phyloP scores from a whole-genome alignment of 1,140 invertebrate species.

The Conopomorpha cramerella region DNA sequence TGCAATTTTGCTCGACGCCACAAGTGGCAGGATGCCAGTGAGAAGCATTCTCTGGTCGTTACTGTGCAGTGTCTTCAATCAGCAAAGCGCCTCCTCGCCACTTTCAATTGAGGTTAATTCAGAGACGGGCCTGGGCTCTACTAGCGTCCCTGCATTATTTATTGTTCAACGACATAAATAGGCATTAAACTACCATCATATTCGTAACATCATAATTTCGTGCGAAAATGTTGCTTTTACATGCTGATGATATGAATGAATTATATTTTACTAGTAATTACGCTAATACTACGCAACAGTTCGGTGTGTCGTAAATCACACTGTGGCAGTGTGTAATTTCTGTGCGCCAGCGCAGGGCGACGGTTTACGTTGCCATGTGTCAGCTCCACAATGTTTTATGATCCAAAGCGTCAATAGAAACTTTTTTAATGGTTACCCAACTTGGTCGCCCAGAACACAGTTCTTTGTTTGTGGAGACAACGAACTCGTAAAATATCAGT shows the following conservation, averaged over 20 bases:
- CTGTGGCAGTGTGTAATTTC: not conserved
- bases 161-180: conserved; percentile 52
- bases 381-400: conserved; percentile 8
- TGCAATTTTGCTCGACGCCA: no score
- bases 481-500: conserved; percentile 41
- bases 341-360: not conserved
- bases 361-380: not conserved
- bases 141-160: conserved; percentile 48
- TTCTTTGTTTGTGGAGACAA: conserved; percentile 40
- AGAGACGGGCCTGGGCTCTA: conserved; percentile 46
- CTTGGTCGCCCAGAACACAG: conserved; percentile 17
- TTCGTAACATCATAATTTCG: conserved; percentile 21
- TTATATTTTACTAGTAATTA: not conserved
- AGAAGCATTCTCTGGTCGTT: conserved; percentile 23
- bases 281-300: not conserved
- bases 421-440: conserved; percentile 19
- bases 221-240: no score
- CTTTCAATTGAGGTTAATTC: conserved; percentile 59
- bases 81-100: conserved; percentile 45
- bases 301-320: not conserved
- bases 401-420: conserved; percentile 14
- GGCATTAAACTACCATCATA: conserved; percentile 29
- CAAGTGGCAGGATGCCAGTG: conserved; percentile 23
- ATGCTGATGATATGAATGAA: no score
- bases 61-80: conserved; percentile 43